Conservation (phyloP, 2,113 vertebrate species). For the Circaetus gallicus region DNA sequence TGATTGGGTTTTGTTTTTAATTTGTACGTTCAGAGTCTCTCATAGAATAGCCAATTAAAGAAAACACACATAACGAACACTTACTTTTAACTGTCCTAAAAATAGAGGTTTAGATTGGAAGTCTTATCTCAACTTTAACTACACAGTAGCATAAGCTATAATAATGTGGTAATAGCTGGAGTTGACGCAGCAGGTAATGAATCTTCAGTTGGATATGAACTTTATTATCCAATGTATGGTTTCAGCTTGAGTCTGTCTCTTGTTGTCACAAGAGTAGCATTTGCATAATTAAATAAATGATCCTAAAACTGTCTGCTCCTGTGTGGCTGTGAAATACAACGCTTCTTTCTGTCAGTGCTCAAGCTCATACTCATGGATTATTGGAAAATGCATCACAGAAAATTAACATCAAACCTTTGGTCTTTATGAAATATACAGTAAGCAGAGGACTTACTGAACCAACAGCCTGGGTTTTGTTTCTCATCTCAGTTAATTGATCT, state of each 20-base stretch:
- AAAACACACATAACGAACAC: neutral
- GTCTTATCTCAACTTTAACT: constrained; percentile 33
- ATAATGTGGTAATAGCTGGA: constrained; percentile 16
- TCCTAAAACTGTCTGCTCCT: constrained; percentile 61
- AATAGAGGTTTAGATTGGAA: constrained; percentile 26
- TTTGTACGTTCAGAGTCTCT: neutral
- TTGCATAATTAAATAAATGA: constrained; percentile 75
- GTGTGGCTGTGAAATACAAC: constrained; percentile 64
- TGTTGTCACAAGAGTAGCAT: constrained; percentile 67
- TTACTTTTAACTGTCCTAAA: constrained; percentile 29
- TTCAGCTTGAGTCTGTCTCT: constrained; percentile 59
- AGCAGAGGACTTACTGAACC: constrained; percentile 19
- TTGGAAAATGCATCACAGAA: constrained; percentile 35
- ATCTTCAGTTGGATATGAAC: constrained; percentile 50
- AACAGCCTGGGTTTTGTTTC: constrained; percentile 50
- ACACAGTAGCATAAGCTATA: neutral
- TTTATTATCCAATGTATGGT: constrained; percentile 54
- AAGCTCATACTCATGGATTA: constrained; percentile 38
- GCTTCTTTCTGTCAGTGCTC: constrained; percentile 56
- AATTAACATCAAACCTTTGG: constrained; percentile 51
- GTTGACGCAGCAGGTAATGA: constrained; percentile 48
- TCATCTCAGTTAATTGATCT: constrained; percentile 54
- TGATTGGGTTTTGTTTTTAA: constrained; percentile 2
- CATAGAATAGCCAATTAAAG: constrained; percentile 18
- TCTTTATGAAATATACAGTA: constrained; percentile 36